phyloP scores from a whole-genome alignment of 92 coral and sea anemone genomes.

The Metridium senile region DNA sequence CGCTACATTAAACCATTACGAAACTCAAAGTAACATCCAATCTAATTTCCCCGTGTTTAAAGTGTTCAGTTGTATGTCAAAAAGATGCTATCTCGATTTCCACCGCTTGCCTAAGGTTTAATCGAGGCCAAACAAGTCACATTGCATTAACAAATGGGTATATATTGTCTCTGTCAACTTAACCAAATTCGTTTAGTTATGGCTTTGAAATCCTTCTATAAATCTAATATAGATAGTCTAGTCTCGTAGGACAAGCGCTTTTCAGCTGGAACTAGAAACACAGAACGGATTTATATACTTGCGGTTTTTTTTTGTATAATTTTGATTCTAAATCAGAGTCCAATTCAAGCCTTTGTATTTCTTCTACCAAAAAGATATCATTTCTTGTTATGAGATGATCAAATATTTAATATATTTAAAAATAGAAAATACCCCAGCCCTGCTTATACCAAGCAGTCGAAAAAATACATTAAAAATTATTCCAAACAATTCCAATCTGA shows the following conservation, averaged over 20 bases:
- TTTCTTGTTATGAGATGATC: no score
- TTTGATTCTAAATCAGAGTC: no score
- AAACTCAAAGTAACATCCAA: not conserved
- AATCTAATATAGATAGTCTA: constrained; percentile 7
- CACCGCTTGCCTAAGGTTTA: not conserved
- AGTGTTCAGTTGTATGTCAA: constrained; percentile 20
- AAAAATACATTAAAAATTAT: no score
- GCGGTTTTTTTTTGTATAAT: no score
- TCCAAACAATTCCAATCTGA: no score
- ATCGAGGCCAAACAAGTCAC: constrained; percentile 4
- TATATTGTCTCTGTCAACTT: constrained; percentile 28
- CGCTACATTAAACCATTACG: not conserved
- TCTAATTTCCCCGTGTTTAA: not conserved
- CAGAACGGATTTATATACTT: no score
- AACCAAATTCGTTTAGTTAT: constrained; percentile 18
- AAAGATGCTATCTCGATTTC: constrained; percentile 8
- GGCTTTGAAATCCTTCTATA: not conserved
- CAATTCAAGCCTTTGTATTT: no score
- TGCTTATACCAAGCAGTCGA: no score
- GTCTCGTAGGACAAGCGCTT: not conserved
- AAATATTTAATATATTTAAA: no score
- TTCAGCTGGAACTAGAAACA: no score
- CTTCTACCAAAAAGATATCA: no score
- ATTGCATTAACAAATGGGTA: constrained; percentile 4
- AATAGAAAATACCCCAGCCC: no score